Conservation (phyloP, 2,797 vertebrate species). For the Periophthalmus magnuspinnatus region DNA sequence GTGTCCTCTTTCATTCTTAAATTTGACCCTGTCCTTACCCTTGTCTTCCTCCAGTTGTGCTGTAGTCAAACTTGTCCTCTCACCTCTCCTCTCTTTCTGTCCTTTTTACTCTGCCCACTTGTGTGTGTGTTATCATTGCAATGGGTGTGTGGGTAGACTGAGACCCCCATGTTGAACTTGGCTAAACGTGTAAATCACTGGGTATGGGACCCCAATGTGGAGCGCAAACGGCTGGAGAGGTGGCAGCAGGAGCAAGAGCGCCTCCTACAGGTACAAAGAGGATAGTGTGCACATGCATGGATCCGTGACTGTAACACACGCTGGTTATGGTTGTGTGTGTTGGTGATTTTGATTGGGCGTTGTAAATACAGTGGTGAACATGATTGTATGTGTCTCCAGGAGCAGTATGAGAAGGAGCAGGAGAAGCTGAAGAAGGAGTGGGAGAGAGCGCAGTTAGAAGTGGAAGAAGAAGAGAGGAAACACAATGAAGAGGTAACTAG, state of each 20-base stretch:
- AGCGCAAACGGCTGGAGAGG: slow-evolving; percentile 91
- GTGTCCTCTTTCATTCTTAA: slow-evolving; percentile 54
- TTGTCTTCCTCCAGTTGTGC: slow-evolving; percentile 44
- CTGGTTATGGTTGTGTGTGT: slow-evolving; percentile 20
- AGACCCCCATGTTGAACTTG: slow-evolving; percentile 85
- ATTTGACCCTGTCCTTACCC: slow-evolving; percentile 63
- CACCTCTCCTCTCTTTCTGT: slow-evolving; percentile 72
- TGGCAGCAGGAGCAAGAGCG: slow-evolving; percentile 98
- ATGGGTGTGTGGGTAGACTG: slow-evolving; percentile 71
- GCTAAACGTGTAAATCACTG: slow-evolving; percentile 91
- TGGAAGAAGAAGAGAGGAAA: slow-evolving; percentile 93
- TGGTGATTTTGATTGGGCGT: slow-evolving; percentile 3
- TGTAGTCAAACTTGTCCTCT: slow-evolving; percentile 66
- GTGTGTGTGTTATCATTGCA: slow-evolving; percentile 35
- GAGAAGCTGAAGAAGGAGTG: slow-evolving; percentile 95
- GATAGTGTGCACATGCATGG: slow-evolving; percentile 47
- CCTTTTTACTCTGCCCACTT: slow-evolving; percentile 49
- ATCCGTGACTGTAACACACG: slow-evolving; percentile 19
- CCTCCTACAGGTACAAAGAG: slow-evolving; percentile 88
- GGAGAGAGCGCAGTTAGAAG: slow-evolving; percentile 95
- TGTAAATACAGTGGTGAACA: slow-evolving; percentile 9
- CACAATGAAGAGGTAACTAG: slow-evolving; percentile 91
- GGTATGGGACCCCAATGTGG: slow-evolving; percentile 98
- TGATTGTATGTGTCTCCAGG: slow-evolving; percentile 71
- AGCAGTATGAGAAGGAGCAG: slow-evolving; percentile 92